Evolutionary conservation across 2,113 vertebrate genomes (phyloP).

Genomic region (Heteronetta atricapilla): DNA sequence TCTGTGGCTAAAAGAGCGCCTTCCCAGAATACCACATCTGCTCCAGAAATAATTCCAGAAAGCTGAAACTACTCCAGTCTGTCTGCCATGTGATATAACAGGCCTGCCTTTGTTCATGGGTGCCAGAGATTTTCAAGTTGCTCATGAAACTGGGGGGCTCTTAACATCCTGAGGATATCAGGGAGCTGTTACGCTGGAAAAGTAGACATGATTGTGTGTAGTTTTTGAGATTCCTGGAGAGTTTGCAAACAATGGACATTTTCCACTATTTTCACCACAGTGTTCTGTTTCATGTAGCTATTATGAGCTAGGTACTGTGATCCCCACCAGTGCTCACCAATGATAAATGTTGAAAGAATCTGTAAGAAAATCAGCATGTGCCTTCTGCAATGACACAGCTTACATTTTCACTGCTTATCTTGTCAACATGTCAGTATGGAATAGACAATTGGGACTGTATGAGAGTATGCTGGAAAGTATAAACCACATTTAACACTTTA

Average conservation of each 20-base stretch:
- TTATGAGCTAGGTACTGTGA: fast-evolving
- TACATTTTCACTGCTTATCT: not conserved
- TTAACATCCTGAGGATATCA: not conserved
- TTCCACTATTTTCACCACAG: not conserved
- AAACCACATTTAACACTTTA: not conserved
- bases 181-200: not conserved
- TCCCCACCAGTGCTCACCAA: fast-evolving
- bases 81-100: not conserved
- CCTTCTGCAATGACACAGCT: not conserved
- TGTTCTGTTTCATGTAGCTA: fast-evolving
- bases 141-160: not conserved
- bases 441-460: not conserved
- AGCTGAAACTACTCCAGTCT: not conserved
- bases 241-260: not conserved
- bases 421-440: not conserved
- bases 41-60: not conserved
- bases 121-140: not conserved
- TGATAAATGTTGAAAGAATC: not conserved
- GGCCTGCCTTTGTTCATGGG: not conserved
- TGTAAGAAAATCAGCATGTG: not conserved
- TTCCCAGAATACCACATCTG: not conserved
- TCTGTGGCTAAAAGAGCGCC: not conserved
- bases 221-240: not conserved
- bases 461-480: not conserved
- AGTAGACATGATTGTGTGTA: not conserved